Base-by-base conservation (phyloP, 2,113 vertebrate species). In the Cyprinodon brontotheroides region DNA sequence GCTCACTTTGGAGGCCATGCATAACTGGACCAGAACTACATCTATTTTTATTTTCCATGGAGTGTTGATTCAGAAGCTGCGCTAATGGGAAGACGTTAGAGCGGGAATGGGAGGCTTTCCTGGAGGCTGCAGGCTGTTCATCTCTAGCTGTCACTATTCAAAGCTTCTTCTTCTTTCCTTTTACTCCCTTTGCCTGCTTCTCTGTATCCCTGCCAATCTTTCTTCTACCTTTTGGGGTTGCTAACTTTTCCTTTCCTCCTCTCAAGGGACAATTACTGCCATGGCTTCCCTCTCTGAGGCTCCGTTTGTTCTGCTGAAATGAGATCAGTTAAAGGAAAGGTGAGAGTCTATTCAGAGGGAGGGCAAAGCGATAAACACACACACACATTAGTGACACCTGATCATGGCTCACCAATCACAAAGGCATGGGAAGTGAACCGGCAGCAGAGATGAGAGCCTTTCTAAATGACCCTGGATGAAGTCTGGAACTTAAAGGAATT, bases 321-420 rank as follows among this genome's bases (percentile, higher is more conserved):
- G 73, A 91, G 88, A 92, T 91, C 89, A 89, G 93, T 91, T 90
- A 89, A 91, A 91, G 86, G 88, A 92, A 66, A 91, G 89, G 88
- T 89, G 85, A 91, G 87, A 87, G 83, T 92, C 89, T 86, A 86
- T 92, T 90, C 90, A 90, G 65, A 61, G 80, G 57, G 82, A 91
- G 89, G 89, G 88, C 89, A 89, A 87, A 85, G 83, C 3, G 85
- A 92, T 88, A 92, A 88, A 87, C 83, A 85, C 79, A 38, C 73
- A 71, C 72, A 50, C 75, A 68, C 45, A 39, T 85, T 81, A 86
- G 67, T 72, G 78, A 74, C 80, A 86, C 73, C 74, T 78, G 83
- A 88, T 86, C 65, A 48, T 37, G 45, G 43, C 4, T 53, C 79
- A 75, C 77, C 81, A 85, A 84, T 88, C 81, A 45, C 64, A 83